These are phyloP conservation scores for Oreochromis mossambicus DNA, from an alignment of 2,797 vertebrate genomes.

Conservation along the genomic window DNA sequence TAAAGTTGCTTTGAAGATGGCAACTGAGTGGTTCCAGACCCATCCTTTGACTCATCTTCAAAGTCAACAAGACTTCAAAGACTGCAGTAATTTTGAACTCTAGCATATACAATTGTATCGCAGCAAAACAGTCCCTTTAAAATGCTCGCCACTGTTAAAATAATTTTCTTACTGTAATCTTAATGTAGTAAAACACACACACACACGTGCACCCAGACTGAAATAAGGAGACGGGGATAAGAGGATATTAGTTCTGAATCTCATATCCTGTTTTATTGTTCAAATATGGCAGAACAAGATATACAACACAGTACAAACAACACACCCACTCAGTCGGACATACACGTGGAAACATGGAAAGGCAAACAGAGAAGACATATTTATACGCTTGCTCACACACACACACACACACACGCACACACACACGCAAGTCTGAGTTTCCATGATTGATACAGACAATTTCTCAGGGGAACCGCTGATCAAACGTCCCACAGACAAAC, in stretches of 20 bases:
- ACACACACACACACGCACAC: background rate
- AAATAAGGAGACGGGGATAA: slow-evolving; percentile 9
- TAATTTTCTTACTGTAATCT: background rate
- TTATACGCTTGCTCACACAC: slow-evolving; percentile 4
- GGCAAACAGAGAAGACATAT: slow-evolving; percentile 35
- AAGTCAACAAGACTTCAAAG: background rate
- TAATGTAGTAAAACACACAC: background rate
- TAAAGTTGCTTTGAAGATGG: background rate
- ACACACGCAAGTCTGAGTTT: background rate
- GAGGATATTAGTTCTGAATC: slow-evolving; percentile 56
- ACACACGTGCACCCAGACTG: background rate
- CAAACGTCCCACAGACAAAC: slow-evolving; percentile 19
- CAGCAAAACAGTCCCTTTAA: background rate
- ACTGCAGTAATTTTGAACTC: background rate
- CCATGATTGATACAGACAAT: slow-evolving; percentile 26
- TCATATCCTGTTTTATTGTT: slow-evolving; percentile 75
- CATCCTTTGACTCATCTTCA: background rate
- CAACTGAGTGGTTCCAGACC: background rate
- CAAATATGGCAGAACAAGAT: slow-evolving; percentile 60
- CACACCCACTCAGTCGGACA: slow-evolving; percentile 8
- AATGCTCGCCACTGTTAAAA: background rate
- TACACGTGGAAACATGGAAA: slow-evolving; percentile 25
- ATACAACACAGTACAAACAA: slow-evolving; percentile 53
- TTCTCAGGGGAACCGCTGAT: slow-evolving; percentile 41
- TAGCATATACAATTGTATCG: background rate